A percentile compares a stretch with the other conserved stretches of the same genome.
Evolutionary conservation across 2,113 vertebrate species (phyloP).

Genomic region (Anser cygnoides): DNA sequence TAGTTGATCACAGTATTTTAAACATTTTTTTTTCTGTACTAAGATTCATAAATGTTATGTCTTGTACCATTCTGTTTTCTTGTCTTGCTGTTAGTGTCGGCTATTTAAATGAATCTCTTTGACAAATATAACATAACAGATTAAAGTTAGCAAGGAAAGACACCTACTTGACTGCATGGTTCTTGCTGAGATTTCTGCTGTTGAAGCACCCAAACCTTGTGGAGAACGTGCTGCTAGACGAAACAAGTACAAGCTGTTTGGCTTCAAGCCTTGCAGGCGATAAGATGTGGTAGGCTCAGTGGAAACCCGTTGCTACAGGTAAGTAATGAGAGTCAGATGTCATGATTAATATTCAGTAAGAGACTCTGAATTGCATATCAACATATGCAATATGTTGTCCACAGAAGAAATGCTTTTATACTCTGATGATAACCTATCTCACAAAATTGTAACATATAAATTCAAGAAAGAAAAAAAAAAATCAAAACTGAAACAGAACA

Average conservation of each 20-base stretch:
- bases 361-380: background rate
- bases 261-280: conserved; percentile 92
- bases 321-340: background rate
- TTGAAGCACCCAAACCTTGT: conserved; percentile 94
- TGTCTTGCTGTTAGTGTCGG: background rate
- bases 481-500: background rate
- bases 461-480: background rate
- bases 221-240: conserved; percentile 94
- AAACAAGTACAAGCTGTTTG: conserved; percentile 95
- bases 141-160: conserved; percentile 78
- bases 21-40: background rate
- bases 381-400: background rate
- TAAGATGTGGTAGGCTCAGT: conserved; percentile 92
- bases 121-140: background rate
- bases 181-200: conserved; percentile 93
- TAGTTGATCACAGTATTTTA: background rate
- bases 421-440: background rate
- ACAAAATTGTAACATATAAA: background rate
- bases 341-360: background rate
- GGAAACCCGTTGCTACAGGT: conserved; percentile 86
- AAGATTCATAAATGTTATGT: background rate
- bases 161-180: conserved; percentile 99
- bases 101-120: background rate
- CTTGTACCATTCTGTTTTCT: background rate
- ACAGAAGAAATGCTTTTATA: background rate